Evolutionary conservation across 2,797 vertebrate genomes (phyloP), one percentile per base, ranked within the genome.

Genomic region (Takifugu rubripes): DNA sequence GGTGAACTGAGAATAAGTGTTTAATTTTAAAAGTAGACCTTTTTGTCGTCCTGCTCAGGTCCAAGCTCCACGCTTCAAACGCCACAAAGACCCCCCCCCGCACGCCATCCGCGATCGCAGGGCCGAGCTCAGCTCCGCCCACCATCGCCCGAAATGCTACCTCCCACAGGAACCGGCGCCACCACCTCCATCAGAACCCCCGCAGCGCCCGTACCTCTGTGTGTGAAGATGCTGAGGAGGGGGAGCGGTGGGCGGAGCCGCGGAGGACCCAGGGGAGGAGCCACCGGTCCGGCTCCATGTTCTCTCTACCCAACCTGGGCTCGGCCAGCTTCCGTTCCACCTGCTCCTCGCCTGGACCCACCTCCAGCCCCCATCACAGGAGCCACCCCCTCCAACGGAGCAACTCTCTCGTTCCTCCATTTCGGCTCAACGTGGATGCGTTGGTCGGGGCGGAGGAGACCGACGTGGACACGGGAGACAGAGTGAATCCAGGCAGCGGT

Each of bases 381-480:
- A 78, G 70, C 84, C 59, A 56, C 50, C 68, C 79, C 40, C 46
- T 82, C 11, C 63, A 73, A 36, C 75, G 68, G 66, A 83, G 59
- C 61, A 82, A 76, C 63, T 89, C 88, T 6, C 79, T 78, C 3
- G 25, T 78, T 21, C 88, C 88, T 0, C 80, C 88, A 0, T 91
- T 90, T 76, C 78, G 85, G 5, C 77, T 96, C 66, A 93, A 94
- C 3, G 75, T 95, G 26, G 92, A 95, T 1, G 86, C 94, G 15
- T 84, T 96, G 70, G 82, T 96, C 0, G 93, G 91, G 3, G 92
- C 92, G 0, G 92, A 94, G 81, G 96, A 98, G 86, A 98, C 96
- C 0, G 92, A 97, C 17, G 95, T 98, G 54, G 95, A 98, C 87
- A 97, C 96, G 0, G 96, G 96, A 42, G 79, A 89, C 82, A 92